Evolutionary conservation across 2,113 vertebrate genomes (phyloP).

Genomic region (Hydrolagus affinis): DNA sequence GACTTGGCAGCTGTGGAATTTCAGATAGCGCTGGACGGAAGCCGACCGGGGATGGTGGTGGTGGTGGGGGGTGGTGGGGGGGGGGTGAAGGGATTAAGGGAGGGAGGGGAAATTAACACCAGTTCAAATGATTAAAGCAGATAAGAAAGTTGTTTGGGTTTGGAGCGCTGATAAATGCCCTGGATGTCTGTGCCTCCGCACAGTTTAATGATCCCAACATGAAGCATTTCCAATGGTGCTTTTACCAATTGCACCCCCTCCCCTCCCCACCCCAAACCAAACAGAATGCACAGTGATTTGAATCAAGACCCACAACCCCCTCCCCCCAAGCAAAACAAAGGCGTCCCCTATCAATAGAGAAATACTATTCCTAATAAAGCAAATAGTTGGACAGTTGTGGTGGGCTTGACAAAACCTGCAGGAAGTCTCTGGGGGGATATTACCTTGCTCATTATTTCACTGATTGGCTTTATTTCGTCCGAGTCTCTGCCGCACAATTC

Average conservation of each 20-base stretch:
- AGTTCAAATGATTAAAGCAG: conserved; percentile 11
- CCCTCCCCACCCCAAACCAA: background rate
- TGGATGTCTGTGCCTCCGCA: too few relatives aligned
- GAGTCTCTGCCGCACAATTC: conserved; percentile 28
- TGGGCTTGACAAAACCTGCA: conserved; percentile 31
- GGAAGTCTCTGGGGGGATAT: conserved; percentile 32
- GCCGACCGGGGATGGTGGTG: too few relatives aligned
- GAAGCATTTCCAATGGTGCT: background rate
- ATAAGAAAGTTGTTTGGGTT: background rate
- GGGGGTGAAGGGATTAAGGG: too few relatives aligned
- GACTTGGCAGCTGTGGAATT: background rate
- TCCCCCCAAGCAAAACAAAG: conserved; percentile 2
- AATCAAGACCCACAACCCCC: background rate
- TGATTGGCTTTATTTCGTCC: conserved; percentile 33
- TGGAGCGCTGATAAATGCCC: background rate
- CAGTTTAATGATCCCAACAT: background rate
- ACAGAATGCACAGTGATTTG: background rate
- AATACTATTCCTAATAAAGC: conserved; percentile 25
- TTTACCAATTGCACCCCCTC: background rate
- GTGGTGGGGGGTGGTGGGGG: too few relatives aligned
- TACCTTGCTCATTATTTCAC: conserved; percentile 33
- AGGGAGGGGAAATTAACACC: background rate
- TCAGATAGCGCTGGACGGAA: background rate
- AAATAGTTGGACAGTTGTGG: conserved; percentile 30
- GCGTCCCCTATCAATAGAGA: conserved; percentile 23